phyloP scores from a whole-genome alignment of 2,888 invertebrate genomes.

The Hermaeophaga mercurialis region DNA sequence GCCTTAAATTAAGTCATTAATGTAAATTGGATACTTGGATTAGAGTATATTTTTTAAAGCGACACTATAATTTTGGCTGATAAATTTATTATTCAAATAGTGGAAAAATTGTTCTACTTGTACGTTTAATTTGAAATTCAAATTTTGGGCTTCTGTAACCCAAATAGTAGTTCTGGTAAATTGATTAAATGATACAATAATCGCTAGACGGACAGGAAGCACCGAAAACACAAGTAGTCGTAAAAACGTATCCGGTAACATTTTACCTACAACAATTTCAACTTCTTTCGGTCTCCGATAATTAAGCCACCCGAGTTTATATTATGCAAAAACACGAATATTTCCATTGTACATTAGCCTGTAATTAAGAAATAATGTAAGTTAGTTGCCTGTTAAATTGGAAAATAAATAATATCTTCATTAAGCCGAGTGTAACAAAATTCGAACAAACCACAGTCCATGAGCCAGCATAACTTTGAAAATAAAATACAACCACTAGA shows the following conservation, averaged over 20 bases:
- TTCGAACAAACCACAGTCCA: conserved; percentile 1
- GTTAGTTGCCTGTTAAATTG: conserved; percentile 29
- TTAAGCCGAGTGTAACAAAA: conserved; percentile 11
- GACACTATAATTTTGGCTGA: too few species aligned
- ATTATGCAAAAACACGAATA: conserved; percentile 21
- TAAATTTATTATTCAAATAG: too few species aligned
- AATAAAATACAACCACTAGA: too few species aligned
- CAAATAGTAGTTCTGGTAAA: conserved; percentile 5
- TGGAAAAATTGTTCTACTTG: too few species aligned
- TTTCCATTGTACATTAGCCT: conserved; percentile 15
- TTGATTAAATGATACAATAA: conserved; percentile 9
- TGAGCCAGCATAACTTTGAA: too few species aligned
- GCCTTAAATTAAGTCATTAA: too few species aligned
- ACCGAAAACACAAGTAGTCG: conserved; percentile 13
- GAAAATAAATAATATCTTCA: conserved; percentile 28
- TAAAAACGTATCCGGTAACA: conserved; percentile 15
- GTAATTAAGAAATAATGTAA: conserved; percentile 31
- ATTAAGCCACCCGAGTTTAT: conserved; percentile 21
- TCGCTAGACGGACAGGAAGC: conserved; percentile 4
- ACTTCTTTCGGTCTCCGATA: conserved; percentile 5
- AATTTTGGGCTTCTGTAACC: background rate
- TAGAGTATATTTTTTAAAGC: too few species aligned
- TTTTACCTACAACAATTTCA: background rate
- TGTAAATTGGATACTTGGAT: too few species aligned
- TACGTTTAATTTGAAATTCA: conserved; percentile 16